A percentile compares a stretch with the other conserved stretches of the same genome.
phyloP scores from a whole-genome alignment of 2,888 invertebrate genomes.

The Diaphora mendica region DNA sequence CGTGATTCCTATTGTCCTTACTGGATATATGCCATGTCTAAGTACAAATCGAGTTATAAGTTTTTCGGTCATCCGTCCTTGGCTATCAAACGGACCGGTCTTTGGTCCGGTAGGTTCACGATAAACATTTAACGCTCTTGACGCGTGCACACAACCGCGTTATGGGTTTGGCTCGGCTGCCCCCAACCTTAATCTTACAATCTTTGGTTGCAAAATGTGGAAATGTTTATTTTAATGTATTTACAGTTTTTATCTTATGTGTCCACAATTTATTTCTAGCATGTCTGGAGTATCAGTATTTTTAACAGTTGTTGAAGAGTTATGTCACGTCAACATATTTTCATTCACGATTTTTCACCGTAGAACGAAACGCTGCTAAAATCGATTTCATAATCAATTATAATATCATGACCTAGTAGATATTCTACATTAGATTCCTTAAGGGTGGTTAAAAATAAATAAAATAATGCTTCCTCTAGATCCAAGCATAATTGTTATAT shows the following conservation, averaged over 20 bases:
- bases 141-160: conserved; percentile 52
- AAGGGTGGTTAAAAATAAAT: too few species aligned
- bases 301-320: neutral
- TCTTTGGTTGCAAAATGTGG: conserved; percentile 36
- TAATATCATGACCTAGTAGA: neutral
- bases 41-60: neutral
- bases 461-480: too few species aligned
- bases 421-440: neutral
- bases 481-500: too few species aligned
- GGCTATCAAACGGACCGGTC: conserved; percentile 46
- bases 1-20: neutral
- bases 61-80: conserved; percentile 34
- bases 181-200: conserved; percentile 38
- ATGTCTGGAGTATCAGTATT: neutral
- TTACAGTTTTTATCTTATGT: neutral
- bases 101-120: conserved; percentile 25
- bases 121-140: conserved; percentile 52
- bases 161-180: conserved; percentile 46
- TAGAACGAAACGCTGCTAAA: neutral
- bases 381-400: neutral
- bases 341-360: neutral
- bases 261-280: neutral
- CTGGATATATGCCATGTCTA: neutral
- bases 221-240: conserved; percentile 21
- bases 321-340: neutral